phyloP scores from a whole-genome alignment of 2,888 invertebrate genomes.

The Drosophila quinaria region DNA sequence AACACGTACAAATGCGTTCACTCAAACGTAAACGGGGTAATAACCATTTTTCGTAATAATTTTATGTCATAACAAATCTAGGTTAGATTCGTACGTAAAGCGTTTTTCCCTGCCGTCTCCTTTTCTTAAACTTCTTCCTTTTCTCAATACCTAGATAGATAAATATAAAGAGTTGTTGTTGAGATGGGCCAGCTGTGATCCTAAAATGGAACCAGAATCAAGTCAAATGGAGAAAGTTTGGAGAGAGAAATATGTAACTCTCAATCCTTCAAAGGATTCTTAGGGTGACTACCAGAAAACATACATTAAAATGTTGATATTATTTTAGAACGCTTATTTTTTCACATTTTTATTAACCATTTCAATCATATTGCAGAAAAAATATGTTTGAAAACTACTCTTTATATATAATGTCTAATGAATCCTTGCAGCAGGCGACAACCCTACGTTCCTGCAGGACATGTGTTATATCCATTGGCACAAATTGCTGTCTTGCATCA shows the following conservation, averaged over 20 bases:
- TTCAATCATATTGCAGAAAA: neutral
- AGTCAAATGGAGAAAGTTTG: neutral
- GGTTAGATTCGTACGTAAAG: constrained; percentile 58
- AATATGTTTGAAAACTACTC: neutral
- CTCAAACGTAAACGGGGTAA: constrained; percentile 85
- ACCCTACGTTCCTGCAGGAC: neutral
- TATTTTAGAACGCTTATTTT: too few species aligned
- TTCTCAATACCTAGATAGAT: neutral
- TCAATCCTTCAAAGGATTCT: too few species aligned
- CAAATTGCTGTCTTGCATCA: constrained; percentile 49
- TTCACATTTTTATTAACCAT: too few species aligned
- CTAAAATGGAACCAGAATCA: neutral
- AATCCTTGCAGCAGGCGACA: constrained; percentile 3
- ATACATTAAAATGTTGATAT: too few species aligned
- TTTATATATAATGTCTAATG: neutral
- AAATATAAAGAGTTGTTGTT: neutral
- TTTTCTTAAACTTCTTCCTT: neutral
- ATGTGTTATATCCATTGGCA: constrained; percentile 47
- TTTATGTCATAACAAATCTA: constrained; percentile 83
- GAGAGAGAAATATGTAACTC: too few species aligned
- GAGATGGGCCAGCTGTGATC: constrained; percentile 12
- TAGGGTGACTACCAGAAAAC: too few species aligned
- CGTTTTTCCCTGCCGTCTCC: constrained; percentile 1
- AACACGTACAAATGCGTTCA: constrained; percentile 84
- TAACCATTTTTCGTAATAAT: constrained; percentile 83